These are phyloP conservation scores for Erynnis tages DNA, from an alignment of 2,888 invertebrate species.

Conservation along the genomic window DNA sequence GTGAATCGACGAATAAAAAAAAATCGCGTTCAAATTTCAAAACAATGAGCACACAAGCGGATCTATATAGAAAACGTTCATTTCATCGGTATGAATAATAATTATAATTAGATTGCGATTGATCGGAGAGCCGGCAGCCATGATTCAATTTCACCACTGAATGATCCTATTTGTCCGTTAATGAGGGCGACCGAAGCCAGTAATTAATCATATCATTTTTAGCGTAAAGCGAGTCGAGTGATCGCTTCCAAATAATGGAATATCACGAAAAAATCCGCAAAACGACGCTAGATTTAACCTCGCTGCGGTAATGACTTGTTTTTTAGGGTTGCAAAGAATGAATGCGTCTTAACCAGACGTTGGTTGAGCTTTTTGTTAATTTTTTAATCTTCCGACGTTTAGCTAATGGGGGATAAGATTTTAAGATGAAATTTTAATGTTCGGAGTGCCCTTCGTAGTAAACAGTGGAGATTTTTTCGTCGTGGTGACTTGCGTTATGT, in stretches of 20 bases:
- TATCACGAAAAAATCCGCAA: constrained; percentile 67
- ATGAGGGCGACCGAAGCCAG: constrained; percentile 71
- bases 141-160: constrained; percentile 79
- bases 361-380: constrained; percentile 66
- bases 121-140: constrained; percentile 57
- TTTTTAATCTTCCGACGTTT: constrained; percentile 54
- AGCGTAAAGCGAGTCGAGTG: constrained; percentile 69
- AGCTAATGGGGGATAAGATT: constrained; percentile 63
- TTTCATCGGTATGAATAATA: constrained; percentile 60
- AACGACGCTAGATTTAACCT: constrained; percentile 72
- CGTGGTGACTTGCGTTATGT: constrained; percentile 7
- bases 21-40: constrained; percentile 1
- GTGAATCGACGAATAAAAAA: not conserved
- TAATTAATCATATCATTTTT: constrained; percentile 80
- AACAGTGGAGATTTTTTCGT: not conserved
- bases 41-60: constrained; percentile 2
- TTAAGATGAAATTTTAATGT: constrained; percentile 23
- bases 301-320: constrained; percentile 79
- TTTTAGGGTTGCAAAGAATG: constrained; percentile 79
- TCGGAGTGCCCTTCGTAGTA: constrained; percentile 13
- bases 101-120: constrained; percentile 72
- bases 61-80: constrained; percentile 35
- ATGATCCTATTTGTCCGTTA: constrained; percentile 74
- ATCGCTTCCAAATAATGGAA: constrained; percentile 74
- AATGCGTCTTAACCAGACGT: constrained; percentile 76